A percentile compares a stretch with the other conserved stretches of the same genome.
Conservation (phyloP, 2,888 invertebrate genomes). For the Athripsodes cinereus region DNA sequence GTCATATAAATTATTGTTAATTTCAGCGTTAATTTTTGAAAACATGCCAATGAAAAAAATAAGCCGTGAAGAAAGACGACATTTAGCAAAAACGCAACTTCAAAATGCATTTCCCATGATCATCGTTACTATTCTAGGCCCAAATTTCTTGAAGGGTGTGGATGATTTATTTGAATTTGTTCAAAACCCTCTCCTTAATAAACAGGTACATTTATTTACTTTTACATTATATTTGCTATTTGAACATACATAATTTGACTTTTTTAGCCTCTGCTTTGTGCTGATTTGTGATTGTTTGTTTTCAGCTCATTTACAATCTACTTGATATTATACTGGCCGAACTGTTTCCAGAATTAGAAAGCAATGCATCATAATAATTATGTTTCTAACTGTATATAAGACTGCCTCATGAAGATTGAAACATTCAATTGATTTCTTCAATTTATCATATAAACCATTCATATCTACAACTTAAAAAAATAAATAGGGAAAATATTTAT, state of each 20-base stretch:
- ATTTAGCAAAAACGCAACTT: conserved; percentile 41
- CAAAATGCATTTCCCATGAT: conserved; percentile 34
- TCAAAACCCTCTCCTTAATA: conserved; percentile 55
- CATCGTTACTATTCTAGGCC: conserved; percentile 35
- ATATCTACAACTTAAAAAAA: no score
- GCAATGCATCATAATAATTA: conserved; percentile 24
- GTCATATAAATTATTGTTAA: no score
- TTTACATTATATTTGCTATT: not conserved
- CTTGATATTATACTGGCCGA: conserved; percentile 70
- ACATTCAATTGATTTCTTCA: no score
- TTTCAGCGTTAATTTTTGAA: conserved; percentile 22
- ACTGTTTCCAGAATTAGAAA: conserved; percentile 65
- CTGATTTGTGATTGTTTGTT: conserved; percentile 21
- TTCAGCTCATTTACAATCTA: conserved; percentile 68
- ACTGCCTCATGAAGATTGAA: no score
- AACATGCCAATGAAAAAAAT: conserved; percentile 14
- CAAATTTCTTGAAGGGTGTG: conserved; percentile 38
- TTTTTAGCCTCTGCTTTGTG: not conserved
- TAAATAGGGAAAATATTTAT: no score
- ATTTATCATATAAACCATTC: no score
- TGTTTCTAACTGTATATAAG: no score
- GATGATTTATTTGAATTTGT: conserved; percentile 43
- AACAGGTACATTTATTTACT: conserved; percentile 38
- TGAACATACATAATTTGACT: not conserved
- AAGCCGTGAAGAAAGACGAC: conserved; percentile 26